phyloP scores from a whole-genome alignment of 2,888 invertebrate genomes.

The Prenolepis imparis region DNA sequence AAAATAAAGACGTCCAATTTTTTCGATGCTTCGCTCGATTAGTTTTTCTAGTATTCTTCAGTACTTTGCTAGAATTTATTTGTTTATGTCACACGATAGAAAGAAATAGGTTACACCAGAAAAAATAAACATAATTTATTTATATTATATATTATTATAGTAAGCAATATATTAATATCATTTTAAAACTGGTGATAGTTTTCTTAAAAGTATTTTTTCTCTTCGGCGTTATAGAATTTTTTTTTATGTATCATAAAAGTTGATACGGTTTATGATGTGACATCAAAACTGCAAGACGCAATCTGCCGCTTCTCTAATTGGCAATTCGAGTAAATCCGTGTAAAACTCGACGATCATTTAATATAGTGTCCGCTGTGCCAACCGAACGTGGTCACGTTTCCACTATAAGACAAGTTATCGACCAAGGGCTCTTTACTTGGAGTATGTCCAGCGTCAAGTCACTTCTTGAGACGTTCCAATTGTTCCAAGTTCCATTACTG shows the following conservation, averaged over 20 bases:
- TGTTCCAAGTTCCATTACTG: constrained; percentile 69
- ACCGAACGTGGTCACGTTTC: constrained; percentile 43
- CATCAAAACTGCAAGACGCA: not conserved
- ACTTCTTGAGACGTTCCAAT: constrained; percentile 60
- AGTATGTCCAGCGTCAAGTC: constrained; percentile 68
- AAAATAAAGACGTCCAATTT: constrained; percentile 48
- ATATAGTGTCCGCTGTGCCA: constrained; percentile 32
- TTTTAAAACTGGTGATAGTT: not conserved
- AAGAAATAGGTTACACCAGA: not conserved
- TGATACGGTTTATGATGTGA: not conserved
- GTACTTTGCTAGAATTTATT: not conserved
- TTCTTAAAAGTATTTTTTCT: not conserved
- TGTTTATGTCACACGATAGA: not conserved
- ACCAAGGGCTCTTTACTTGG: constrained; percentile 59
- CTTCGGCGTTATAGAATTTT: not conserved
- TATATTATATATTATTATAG: not conserved
- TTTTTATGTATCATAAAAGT: not conserved
- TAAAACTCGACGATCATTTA: constrained; percentile 30
- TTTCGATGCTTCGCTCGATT: constrained; percentile 29
- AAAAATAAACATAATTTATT: not conserved
- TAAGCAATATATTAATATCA: not conserved
- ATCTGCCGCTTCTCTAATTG: constrained; percentile 9
- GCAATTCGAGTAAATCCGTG: not conserved
- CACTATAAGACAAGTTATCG: constrained; percentile 44
- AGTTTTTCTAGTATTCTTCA: not conserved